Conservation (phyloP, 2,797 vertebrate species). For the Mus minutoides region DNA sequence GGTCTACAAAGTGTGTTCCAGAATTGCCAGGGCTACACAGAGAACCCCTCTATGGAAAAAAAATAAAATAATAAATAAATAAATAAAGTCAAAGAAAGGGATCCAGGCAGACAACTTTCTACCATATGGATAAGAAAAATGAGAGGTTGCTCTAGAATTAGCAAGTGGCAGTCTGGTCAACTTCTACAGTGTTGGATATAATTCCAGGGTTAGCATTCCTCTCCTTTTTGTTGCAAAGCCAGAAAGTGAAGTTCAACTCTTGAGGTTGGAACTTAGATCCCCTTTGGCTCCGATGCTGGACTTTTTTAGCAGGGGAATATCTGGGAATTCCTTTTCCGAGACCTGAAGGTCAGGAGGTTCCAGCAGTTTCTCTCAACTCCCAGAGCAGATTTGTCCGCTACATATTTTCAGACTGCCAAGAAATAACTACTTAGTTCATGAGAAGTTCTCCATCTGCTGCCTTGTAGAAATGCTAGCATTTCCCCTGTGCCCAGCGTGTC, state of each 20-base stretch:
- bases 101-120: background rate
- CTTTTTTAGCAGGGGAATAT: background rate
- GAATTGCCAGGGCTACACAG: background rate
- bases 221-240: slow-evolving; percentile 32
- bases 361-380: slow-evolving; percentile 42
- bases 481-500: background rate
- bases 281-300: background rate
- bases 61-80: background rate
- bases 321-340: slow-evolving; percentile 49
- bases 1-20: background rate
- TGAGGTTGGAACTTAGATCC: slow-evolving; percentile 19
- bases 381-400: slow-evolving; percentile 21
- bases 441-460: slow-evolving; percentile 64
- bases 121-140: background rate
- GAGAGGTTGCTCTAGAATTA: slow-evolving; percentile 8
- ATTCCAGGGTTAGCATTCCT: slow-evolving; percentile 16
- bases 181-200: background rate
- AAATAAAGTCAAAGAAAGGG: slow-evolving; percentile 35
- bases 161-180: background rate
- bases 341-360: slow-evolving; percentile 40
- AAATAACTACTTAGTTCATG: slow-evolving; percentile 53
- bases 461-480: slow-evolving; percentile 67
- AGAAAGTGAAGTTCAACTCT: slow-evolving; percentile 18
- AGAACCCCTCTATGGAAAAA: background rate
- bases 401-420: slow-evolving; percentile 67